These are phyloP conservation scores for Aleadryas rufinucha DNA, from an alignment of 2,113 vertebrate genomes.

Conservation along the genomic window DNA sequence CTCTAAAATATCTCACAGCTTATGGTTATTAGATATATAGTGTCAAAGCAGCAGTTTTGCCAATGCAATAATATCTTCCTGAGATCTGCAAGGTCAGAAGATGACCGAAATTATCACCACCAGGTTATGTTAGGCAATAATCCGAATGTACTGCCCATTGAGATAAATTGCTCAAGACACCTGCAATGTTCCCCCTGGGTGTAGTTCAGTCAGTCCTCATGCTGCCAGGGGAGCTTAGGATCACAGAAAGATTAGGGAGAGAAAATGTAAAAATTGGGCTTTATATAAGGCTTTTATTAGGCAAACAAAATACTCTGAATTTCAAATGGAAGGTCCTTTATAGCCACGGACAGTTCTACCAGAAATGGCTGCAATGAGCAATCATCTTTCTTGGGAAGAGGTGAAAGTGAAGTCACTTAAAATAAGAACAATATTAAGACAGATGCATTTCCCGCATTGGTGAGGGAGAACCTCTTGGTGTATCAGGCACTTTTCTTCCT, in stretches of 20 bases:
- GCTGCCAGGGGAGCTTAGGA: neutral
- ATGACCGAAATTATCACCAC: neutral
- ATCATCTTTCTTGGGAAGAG: neutral
- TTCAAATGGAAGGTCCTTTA: neutral
- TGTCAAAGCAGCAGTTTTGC: neutral
- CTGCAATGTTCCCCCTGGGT: neutral
- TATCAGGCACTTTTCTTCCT: neutral
- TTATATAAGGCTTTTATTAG: neutral
- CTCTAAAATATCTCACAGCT: neutral
- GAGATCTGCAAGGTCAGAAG: neutral
- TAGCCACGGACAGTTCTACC: neutral
- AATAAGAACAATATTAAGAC: neutral
- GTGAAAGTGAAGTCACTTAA: neutral
- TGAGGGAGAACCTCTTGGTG: neutral
- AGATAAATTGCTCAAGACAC: neutral
- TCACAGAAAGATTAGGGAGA: neutral
- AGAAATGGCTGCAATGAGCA: fast-evolving
- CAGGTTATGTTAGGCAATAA: neutral
- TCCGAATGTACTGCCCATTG: neutral
- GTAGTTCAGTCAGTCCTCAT: neutral
- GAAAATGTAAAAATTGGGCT: neutral
- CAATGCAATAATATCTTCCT: neutral
- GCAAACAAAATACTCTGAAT: neutral
- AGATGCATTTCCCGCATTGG: neutral
- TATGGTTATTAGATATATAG: neutral